Evolutionary conservation across 2,888 invertebrate species (phyloP), one percentile per base, ranked within the genome.

Genomic region (Eudasyphora cyanicolor): DNA sequence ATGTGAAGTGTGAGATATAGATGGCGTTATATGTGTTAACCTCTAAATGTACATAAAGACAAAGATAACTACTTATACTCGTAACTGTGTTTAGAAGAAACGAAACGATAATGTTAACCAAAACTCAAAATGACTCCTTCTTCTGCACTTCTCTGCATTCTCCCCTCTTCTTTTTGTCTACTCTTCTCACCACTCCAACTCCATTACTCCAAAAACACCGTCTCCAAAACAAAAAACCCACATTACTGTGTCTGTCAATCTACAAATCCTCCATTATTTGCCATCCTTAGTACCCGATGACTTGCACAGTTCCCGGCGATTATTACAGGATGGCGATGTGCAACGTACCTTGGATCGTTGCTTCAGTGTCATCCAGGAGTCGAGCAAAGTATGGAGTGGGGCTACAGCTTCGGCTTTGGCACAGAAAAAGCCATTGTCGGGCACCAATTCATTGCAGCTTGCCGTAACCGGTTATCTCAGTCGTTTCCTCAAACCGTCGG

Each of bases 261-360:
- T 17, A 42, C 14, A n/a, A 67, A 45, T 2, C 32, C 17, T 3
- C 54, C 54, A 21, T 12, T 3, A 27, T 24, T 54, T 24, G 14
- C n/a, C 14, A 21, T 42, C 71, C 78, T 19, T 93, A 97, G 97
- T 96, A 89, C 95, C 95, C 85, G 94, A 95, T 88, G 96, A 97
- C 92, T 93, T 92, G 87, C 94, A 94, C 87, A 96, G 96, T 83
- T 95, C 96, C 24, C 94, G 96, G 62, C 95, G 96, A 86, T 93
- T 93, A 86, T 92, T 96, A 89, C 94, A 94, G 89, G 94, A 95
- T 87, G 94, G 94, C 38, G 96, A 96, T 90, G 94, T 95, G 87
- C 91, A 96, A 87, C 93, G 94, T 17, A 96, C 96, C 10, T 91
- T 97, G 89, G 96, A 97, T 87, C 94, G 96, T 81, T 97, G 96